A percentile compares a stretch with the other conserved stretches of the same genome.
These are phyloP conservation scores for Conomelus anceps DNA, from an alignment of 2,888 invertebrate genomes.

Conservation along the genomic window DNA sequence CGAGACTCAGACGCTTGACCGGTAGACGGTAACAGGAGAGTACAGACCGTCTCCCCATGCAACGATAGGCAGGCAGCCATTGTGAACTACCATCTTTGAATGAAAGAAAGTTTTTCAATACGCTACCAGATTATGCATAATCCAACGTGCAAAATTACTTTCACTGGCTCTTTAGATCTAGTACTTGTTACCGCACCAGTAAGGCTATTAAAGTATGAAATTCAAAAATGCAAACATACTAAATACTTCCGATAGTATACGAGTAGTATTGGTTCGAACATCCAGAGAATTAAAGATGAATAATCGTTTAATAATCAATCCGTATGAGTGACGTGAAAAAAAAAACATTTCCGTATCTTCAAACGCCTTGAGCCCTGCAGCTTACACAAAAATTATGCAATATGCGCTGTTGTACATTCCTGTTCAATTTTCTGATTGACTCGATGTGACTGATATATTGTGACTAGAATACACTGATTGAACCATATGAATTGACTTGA, in stretches of 20 bases:
- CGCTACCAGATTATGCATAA: neutral
- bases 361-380: neutral
- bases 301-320: neutral
- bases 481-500: too few relatives aligned
- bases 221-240: neutral
- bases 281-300: neutral
- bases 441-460: too few relatives aligned
- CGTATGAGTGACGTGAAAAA: neutral
- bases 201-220: neutral
- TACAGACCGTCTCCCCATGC: neutral
- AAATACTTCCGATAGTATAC: neutral
- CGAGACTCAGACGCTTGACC: neutral
- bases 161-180: neutral
- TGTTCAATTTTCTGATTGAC: neutral
- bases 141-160: neutral
- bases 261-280: neutral
- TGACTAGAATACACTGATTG: too few relatives aligned
- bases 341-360: neutral
- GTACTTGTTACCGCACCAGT: neutral
- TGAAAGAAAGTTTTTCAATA: neutral
- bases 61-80: neutral
- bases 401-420: neutral
- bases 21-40: neutral
- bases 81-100: neutral
- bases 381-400: neutral